Conservation (phyloP, 1,140 invertebrate species). For the Sminthurides bifidus region DNA sequence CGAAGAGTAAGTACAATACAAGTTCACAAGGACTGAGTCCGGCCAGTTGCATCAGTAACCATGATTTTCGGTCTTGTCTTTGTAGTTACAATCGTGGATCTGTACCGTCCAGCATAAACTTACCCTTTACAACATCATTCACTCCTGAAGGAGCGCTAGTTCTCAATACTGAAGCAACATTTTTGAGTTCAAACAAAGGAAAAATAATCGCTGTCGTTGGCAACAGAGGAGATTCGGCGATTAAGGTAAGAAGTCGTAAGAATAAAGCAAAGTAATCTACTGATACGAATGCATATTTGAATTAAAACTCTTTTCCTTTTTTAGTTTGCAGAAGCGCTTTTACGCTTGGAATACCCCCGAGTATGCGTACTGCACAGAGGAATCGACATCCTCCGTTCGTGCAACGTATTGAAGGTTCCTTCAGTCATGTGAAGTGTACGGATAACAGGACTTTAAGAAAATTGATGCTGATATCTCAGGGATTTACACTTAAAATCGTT, state of each 20-base stretch:
- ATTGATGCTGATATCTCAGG: too few relatives aligned
- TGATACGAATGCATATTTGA: neutral
- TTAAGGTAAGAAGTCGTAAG: constrained; percentile 46
- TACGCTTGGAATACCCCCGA: constrained; percentile 39
- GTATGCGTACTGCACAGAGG: constrained; percentile 46
- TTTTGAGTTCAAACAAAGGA: constrained; percentile 45
- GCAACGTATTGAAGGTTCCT: constrained; percentile 34
- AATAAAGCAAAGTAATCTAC: neutral
- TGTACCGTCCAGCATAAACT: constrained; percentile 67
- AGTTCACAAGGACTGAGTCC: constrained; percentile 27
- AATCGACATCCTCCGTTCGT: constrained; percentile 42
- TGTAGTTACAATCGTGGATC: constrained; percentile 58
- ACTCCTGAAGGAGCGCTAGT: constrained; percentile 46
- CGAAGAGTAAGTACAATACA: constrained; percentile 46
- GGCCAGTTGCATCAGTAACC: neutral
- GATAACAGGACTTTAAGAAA: too few relatives aligned
- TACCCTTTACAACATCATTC: constrained; percentile 63
- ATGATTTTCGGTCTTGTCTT: constrained; percentile 18
- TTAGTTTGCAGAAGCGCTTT: constrained; percentile 43
- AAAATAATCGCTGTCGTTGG: constrained; percentile 67
- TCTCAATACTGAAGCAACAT: constrained; percentile 49
- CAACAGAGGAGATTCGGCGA: constrained; percentile 58
- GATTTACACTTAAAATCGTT: neutral
- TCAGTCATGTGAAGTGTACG: too few relatives aligned
- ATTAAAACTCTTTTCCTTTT: constrained; percentile 24